Percentiles rank a stretch among this genome's conserved stretches.
These are phyloP conservation scores for Nowickia ferox DNA, from an alignment of 2,888 invertebrate species.

Conservation along the genomic window DNA sequence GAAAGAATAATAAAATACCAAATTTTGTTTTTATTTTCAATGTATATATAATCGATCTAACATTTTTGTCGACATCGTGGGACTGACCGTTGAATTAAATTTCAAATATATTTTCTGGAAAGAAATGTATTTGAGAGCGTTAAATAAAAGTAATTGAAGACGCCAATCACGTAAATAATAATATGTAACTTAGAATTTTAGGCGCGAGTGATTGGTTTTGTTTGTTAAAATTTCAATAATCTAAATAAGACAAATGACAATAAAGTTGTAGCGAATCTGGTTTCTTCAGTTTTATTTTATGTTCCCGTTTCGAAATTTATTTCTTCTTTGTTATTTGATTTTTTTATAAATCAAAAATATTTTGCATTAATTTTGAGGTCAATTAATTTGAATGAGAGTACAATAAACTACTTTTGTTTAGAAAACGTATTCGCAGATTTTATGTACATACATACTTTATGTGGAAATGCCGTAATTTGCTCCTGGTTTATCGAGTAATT, in stretches of 20 bases:
- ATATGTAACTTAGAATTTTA: constrained; percentile 46
- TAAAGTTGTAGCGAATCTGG: constrained; percentile 25
- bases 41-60: too few relatives aligned
- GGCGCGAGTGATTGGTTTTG: constrained; percentile 43
- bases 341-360: neutral
- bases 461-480: too few relatives aligned
- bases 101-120: neutral
- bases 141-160: neutral
- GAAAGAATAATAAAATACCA: too few relatives aligned
- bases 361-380: constrained; percentile 20
- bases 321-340: neutral
- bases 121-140: neutral
- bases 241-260: neutral
- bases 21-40: too few relatives aligned
- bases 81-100: too few relatives aligned
- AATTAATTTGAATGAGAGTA: neutral
- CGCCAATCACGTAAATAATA: neutral
- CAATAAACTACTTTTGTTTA: neutral
- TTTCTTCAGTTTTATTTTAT: constrained; percentile 40
- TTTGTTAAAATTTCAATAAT: constrained; percentile 7
- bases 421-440: neutral
- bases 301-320: neutral
- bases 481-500: too few relatives aligned
- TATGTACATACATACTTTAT: neutral
- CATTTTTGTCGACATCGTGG: too few relatives aligned